phyloP scores from a whole-genome alignment of 2,888 invertebrate species.

The Drosophila parthenogenetica region DNA sequence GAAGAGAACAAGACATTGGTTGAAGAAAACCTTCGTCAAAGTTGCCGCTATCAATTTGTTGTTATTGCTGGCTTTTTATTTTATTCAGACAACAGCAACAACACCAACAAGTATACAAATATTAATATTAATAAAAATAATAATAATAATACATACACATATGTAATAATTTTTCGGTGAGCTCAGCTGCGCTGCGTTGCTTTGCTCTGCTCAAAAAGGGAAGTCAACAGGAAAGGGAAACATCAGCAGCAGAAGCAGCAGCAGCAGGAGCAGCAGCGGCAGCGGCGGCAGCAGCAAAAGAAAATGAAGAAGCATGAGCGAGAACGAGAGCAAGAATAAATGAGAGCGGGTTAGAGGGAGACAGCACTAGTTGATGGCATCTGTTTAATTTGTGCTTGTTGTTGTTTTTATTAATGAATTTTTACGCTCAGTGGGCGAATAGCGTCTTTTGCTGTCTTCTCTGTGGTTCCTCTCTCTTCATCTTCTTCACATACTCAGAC shows the following conservation, averaged over 20 bases:
- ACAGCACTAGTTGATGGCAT: conserved; percentile 57
- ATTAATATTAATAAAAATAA: conserved; percentile 38
- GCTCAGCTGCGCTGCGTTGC: conserved; percentile 38
- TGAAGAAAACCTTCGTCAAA: conserved; percentile 65
- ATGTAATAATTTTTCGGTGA: conserved; percentile 53
- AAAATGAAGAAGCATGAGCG: not conserved
- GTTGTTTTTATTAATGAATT: conserved; percentile 75
- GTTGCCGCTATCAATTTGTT: conserved; percentile 62
- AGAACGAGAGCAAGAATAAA: not conserved
- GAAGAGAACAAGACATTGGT: not conserved
- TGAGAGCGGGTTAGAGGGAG: not conserved
- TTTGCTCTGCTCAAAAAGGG: conserved; percentile 15
- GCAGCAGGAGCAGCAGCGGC: conserved; percentile 1
- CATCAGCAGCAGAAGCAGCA: conserved; percentile 11
- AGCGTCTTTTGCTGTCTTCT: conserved; percentile 19
- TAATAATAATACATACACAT: conserved; percentile 28
- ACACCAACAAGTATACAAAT: conserved; percentile 31
- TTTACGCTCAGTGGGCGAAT: conserved; percentile 57
- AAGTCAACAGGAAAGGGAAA: conserved; percentile 36
- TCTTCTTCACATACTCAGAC: not conserved
- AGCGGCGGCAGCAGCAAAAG: conserved; percentile 7
- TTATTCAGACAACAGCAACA: conserved; percentile 19
- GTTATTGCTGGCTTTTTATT: conserved; percentile 27
- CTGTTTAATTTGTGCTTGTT: conserved; percentile 71
- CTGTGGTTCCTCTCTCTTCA: conserved; percentile 1